A percentile compares a stretch with the other conserved stretches of the same genome.
These are phyloP conservation scores for Agapostemon virescens DNA, from an alignment of 2,888 invertebrate species.

Conservation along the genomic window DNA sequence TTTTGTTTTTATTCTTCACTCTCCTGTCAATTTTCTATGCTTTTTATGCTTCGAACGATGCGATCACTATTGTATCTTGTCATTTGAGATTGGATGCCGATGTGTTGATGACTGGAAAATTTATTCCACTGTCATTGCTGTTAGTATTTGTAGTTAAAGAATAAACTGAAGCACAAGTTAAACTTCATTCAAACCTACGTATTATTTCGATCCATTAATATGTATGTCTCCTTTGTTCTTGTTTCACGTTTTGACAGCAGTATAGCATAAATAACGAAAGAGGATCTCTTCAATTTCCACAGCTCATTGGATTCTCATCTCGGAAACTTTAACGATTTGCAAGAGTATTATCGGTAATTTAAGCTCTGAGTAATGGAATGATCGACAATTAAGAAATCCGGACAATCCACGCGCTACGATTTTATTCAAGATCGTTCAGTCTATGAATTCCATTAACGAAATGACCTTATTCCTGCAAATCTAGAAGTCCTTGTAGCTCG, in stretches of 20 bases:
- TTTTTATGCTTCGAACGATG: too few relatives aligned
- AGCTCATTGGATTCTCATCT: neutral
- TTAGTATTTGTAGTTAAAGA: neutral
- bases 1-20: neutral
- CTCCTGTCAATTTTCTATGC: too few relatives aligned
- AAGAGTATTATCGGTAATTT: constrained; percentile 3
- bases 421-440: neutral
- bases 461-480: neutral
- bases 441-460: neutral
- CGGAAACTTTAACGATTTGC: neutral
- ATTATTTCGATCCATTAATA: too few relatives aligned
- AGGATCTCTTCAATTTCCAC: neutral
- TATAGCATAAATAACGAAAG: neutral
- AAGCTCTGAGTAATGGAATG: neutral
- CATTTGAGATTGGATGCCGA: too few relatives aligned
- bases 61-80: too few relatives aligned
- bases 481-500: neutral
- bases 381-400: neutral
- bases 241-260: neutral
- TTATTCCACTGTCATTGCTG: too few relatives aligned
- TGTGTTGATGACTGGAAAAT: too few relatives aligned
- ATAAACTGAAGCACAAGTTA: too few relatives aligned
- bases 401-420: neutral
- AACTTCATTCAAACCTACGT: too few relatives aligned
- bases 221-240: neutral